These are phyloP conservation scores for Xestia sexstrigata DNA, from an alignment of 2,888 invertebrate species.

Conservation along the genomic window DNA sequence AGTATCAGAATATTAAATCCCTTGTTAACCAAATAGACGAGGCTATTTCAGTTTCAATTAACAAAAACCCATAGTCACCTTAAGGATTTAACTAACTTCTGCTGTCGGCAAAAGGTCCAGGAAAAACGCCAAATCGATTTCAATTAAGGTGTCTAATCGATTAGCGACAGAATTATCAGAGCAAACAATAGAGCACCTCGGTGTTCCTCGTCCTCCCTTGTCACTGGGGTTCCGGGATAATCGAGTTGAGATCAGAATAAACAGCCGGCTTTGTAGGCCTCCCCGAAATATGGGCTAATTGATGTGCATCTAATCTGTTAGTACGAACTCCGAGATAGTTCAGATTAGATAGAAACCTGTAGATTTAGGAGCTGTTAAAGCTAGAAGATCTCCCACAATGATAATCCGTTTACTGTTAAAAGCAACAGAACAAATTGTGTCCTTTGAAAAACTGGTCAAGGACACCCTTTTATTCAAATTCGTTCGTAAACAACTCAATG, in stretches of 20 bases:
- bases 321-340: constrained; percentile 34
- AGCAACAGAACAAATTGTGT: not conserved
- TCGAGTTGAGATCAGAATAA: constrained; percentile 63
- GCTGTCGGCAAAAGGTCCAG: constrained; percentile 27
- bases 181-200: constrained; percentile 56
- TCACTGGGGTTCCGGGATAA: constrained; percentile 64
- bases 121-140: constrained; percentile 59
- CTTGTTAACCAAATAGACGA: constrained; percentile 8
- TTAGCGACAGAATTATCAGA: constrained; percentile 51
- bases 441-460: constrained; percentile 9
- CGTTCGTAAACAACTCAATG: constrained; percentile 43
- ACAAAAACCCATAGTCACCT: constrained; percentile 30
- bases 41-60: constrained; percentile 15
- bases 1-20: not conserved
- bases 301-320: constrained; percentile 61
- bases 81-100: constrained; percentile 17
- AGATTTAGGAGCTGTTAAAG: constrained; percentile 31
- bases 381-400: constrained; percentile 10
- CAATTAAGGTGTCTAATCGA: constrained; percentile 62
- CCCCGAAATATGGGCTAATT: constrained; percentile 57
- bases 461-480: constrained; percentile 40
- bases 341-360: constrained; percentile 26
- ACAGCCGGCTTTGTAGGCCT: constrained; percentile 46
- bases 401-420: constrained; percentile 12
- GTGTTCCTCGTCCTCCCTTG: constrained; percentile 55